Evolutionary conservation across 2,797 vertebrate genomes (phyloP), one percentile per base, ranked within the genome.

Genomic region (Melanotaenia pygmaea): DNA sequence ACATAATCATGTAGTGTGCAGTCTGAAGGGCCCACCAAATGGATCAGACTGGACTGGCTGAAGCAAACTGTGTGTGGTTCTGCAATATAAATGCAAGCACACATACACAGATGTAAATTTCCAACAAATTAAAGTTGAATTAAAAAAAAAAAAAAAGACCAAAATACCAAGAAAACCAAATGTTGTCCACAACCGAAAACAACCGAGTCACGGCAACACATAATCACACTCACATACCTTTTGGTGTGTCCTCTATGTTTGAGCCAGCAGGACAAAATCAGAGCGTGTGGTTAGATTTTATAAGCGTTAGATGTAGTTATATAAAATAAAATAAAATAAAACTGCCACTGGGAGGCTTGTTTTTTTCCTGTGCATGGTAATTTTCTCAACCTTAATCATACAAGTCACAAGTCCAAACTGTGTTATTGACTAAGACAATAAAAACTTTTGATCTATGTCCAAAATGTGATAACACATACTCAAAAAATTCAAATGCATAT

Each of bases 1-100:
- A 98, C 96, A 0, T 96, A 98, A 81, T 95, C 94, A 1, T 95
- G 95, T 43, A 98, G 89, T 0, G 96, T 97, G 91, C 98, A 99
- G 91, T 99, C 98, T 0, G 96, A 97, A 0, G 97, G 97, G 5
- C 97, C 96, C 89, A 99, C 94, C 88, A 99, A 89, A 81, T 99
- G 97, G 90, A 99, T 98, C 93, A 99, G 88, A 89, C 94, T 98
- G 76, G 97, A 98, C 90, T 98, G 97, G 93, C 98, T 99, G 88
- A 95, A 98, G 81, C 94, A 95, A 16, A 99, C 95, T 0, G 97
- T 97, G 90, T 95, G 94, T 0, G 89, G 94, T 67, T 97, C 98
- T 99, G 88, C 5, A 83, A 74, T 24, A 24, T 30, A 83, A 77
- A 72, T 26, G 67, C 2, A 28, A n/a, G 47, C 24, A 85, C 54